phyloP scores from a whole-genome alignment of 2,797 vertebrate species.

The Hippocampus kuda region DNA sequence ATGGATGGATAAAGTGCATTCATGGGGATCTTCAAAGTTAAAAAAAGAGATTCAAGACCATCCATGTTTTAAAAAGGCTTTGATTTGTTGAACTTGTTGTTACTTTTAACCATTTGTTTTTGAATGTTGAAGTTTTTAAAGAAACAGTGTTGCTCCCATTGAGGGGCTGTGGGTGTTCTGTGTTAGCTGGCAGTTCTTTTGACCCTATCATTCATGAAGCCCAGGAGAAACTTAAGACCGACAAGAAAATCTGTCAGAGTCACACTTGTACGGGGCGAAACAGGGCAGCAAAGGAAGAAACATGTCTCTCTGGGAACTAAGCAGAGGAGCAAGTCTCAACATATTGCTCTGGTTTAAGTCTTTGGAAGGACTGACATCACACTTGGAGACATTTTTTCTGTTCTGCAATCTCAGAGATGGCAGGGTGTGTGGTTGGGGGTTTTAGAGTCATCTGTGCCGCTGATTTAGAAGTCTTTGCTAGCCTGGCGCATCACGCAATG shows the following conservation, averaged over 20 bases:
- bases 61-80: neutral
- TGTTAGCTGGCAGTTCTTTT: neutral
- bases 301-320: conserved; percentile 9
- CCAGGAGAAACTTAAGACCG: neutral
- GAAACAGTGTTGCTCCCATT: neutral
- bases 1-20: no score
- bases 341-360: conserved; percentile 34
- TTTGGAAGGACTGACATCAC: conserved; percentile 56
- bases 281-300: conserved; percentile 18
- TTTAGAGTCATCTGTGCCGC: conserved; percentile 33
- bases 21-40: neutral
- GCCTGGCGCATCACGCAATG: conserved; percentile 28
- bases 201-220: neutral
- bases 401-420: conserved; percentile 17
- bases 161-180: neutral
- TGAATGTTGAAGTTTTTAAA: neutral
- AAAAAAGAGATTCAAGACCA: neutral
- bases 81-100: neutral
- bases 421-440: conserved; percentile 28
- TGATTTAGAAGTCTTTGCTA: conserved; percentile 28
- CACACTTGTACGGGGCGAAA: conserved; percentile 19
- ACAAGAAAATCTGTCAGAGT: conserved; percentile 5
- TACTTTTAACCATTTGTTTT: neutral
- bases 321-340: conserved; percentile 27
- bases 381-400: conserved; percentile 33